Evolutionary conservation across 2,113 vertebrate genomes (phyloP).

Genomic region (Python bivittatus): DNA sequence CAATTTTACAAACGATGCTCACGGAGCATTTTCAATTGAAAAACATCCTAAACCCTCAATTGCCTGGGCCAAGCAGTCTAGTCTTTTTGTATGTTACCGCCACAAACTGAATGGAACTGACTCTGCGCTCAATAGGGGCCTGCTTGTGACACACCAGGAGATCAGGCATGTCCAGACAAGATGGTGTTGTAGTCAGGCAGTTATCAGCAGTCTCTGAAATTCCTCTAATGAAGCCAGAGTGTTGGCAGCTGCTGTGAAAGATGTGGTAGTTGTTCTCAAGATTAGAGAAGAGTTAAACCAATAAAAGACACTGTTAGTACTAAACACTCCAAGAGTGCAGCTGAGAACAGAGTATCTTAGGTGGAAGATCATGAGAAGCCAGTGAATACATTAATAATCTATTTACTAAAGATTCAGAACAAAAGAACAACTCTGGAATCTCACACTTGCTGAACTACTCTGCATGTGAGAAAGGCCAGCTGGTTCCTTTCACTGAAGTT

Average conservation of each 20-base stretch:
- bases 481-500: background rate
- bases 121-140: background rate
- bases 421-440: background rate
- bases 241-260: background rate
- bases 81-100: background rate
- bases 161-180: background rate
- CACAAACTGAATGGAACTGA: background rate
- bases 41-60: background rate
- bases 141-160: background rate
- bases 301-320: background rate
- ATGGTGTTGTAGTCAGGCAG: background rate
- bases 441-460: background rate
- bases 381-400: background rate
- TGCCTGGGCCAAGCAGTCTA: background rate
- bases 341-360: background rate
- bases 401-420: background rate
- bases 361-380: background rate
- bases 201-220: background rate
- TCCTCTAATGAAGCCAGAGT: background rate
- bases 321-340: background rate
- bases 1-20: background rate
- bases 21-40: background rate
- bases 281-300: background rate
- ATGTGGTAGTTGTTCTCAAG: background rate
- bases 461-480: background rate